Evolutionary conservation across 1,140 invertebrate genomes (phyloP).

Genomic region (Ectropis grisescens): DNA sequence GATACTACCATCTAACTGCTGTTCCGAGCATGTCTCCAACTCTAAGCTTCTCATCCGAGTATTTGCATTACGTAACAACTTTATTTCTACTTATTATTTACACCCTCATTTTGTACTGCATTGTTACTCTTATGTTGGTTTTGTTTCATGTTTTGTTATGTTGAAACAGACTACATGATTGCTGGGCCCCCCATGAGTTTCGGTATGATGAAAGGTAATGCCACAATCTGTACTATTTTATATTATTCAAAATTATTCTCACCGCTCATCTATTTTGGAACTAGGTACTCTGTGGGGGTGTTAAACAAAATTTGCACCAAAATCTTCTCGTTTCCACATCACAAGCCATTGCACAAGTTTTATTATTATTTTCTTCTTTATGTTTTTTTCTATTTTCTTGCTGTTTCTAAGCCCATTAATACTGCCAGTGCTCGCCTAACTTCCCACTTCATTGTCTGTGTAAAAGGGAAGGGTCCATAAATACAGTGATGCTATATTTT

Average conservation of each 20-base stretch:
- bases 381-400: conserved; percentile 8
- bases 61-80: conserved; percentile 50
- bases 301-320: conserved; percentile 26
- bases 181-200: conserved; percentile 80
- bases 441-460: no score
- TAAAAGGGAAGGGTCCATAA: no score
- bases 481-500: no score
- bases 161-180: conserved; percentile 79
- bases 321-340: conserved; percentile 33
- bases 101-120: conserved; percentile 46
- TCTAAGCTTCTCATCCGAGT: conserved; percentile 39
- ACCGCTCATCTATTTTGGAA: conserved; percentile 37
- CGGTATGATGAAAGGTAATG: conserved; percentile 84
- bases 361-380: conserved; percentile 18
- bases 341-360: conserved; percentile 24
- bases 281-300: conserved; percentile 50
- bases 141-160: conserved; percentile 76
- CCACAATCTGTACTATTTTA: conserved; percentile 37
- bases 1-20: conserved; percentile 55
- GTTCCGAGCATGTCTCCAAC: conserved; percentile 53
- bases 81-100: conserved; percentile 29
- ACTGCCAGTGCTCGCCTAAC: no score
- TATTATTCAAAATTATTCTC: conserved; percentile 51
- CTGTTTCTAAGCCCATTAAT: no score
- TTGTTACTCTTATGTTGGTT: conserved; percentile 58